These are phyloP conservation scores for Mormoops blainvillei DNA, from an alignment of 2,113 vertebrate genomes.

Conservation along the genomic window DNA sequence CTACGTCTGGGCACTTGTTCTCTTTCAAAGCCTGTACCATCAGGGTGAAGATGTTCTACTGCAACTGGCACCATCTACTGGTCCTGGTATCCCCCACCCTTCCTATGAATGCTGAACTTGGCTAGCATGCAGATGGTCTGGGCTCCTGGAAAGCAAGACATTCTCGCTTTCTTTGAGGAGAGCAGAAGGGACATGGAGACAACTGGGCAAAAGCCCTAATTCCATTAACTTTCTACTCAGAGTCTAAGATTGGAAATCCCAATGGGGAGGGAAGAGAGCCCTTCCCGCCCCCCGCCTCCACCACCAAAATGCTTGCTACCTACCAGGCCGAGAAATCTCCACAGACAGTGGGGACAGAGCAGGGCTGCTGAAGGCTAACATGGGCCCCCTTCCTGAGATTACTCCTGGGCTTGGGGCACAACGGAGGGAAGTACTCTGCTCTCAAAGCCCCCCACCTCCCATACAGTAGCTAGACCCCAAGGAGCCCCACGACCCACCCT, in stretches of 20 bases:
- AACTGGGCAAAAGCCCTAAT: background rate
- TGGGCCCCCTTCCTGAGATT: background rate
- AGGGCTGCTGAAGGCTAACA: background rate
- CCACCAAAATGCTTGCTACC: background rate
- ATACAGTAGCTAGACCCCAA: background rate
- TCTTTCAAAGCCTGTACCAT: background rate
- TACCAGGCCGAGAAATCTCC: background rate
- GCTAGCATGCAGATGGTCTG: background rate
- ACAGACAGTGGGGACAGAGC: background rate
- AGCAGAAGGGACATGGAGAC: background rate
- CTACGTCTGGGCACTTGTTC: background rate
- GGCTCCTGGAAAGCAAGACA: background rate
- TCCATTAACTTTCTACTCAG: background rate
- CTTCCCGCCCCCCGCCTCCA: background rate
- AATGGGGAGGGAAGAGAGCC: background rate
- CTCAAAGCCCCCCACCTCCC: background rate
- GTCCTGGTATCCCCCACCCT: background rate
- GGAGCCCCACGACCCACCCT: background rate
- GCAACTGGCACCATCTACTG: background rate
- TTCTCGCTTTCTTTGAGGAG: background rate
- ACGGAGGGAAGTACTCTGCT: background rate
- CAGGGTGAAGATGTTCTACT: background rate
- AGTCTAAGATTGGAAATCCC: background rate
- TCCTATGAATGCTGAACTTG: background rate
- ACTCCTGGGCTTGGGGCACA: background rate